phyloP scores from a whole-genome alignment of 2,888 invertebrate genomes.

The Calameuta filiformis region DNA sequence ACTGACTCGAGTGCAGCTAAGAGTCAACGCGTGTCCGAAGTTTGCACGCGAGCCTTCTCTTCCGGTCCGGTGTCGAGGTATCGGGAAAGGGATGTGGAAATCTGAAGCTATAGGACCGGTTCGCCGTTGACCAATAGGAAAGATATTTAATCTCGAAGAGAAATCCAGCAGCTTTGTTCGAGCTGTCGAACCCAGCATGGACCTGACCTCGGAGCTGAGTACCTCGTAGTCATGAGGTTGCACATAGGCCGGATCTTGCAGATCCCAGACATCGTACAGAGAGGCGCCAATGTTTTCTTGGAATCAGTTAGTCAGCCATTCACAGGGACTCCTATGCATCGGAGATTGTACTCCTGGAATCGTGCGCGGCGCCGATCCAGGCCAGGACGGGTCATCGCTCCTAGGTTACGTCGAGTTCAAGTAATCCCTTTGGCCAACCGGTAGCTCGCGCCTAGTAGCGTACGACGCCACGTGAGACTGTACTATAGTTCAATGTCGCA shows the following conservation, averaged over 20 bases:
- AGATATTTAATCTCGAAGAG: background rate
- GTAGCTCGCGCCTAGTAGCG: background rate
- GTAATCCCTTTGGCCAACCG: constrained; percentile 38
- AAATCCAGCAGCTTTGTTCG: background rate
- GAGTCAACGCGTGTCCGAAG: background rate
- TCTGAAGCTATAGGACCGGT: background rate
- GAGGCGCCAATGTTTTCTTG: background rate
- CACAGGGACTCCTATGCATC: background rate
- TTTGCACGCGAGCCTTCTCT: background rate
- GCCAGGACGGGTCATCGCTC: constrained; percentile 41
- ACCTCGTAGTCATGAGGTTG: background rate
- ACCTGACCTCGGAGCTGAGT: background rate
- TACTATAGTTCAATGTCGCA: background rate
- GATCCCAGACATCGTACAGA: background rate
- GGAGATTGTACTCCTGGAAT: background rate
- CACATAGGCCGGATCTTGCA: background rate
- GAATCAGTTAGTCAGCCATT: background rate
- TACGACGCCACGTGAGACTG: background rate
- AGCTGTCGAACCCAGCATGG: background rate
- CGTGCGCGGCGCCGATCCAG: background rate
- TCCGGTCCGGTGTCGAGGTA: background rate
- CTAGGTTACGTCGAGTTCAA: constrained; percentile 43
- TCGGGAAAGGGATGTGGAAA: background rate
- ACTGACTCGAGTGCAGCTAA: background rate
- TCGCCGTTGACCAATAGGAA: background rate